A percentile compares a stretch with the other conserved stretches of the same genome.
Evolutionary conservation across 2,797 vertebrate genomes (phyloP).

Genomic region (Poeciliopsis presidionis): DNA sequence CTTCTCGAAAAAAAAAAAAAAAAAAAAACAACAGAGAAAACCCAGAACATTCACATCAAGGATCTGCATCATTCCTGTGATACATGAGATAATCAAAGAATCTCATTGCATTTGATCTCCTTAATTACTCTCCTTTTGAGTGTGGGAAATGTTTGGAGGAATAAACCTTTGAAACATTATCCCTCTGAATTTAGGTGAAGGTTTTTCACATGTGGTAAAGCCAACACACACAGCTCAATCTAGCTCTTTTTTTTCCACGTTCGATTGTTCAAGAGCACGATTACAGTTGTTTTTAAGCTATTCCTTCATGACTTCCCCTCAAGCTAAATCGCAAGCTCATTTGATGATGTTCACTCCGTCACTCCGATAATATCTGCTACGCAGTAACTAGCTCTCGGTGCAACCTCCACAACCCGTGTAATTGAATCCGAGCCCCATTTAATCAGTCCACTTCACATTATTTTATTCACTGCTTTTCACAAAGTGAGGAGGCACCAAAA

Average conservation of each 20-base stretch:
- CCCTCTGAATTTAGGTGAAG: not conserved
- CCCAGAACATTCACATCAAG: not conserved
- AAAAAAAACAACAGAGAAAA: not conserved
- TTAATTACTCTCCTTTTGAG: not conserved
- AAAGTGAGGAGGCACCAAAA: not conserved
- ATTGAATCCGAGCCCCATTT: conserved; percentile 19
- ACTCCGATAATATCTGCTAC: conserved; percentile 6
- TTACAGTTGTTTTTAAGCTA: not conserved
- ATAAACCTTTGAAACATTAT: not conserved
- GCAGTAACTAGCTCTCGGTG: not conserved
- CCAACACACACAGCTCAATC: not conserved
- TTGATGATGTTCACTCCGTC: not conserved
- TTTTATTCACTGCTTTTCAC: conserved; percentile 9
- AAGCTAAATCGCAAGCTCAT: not conserved
- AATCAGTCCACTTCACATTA: conserved; percentile 1
- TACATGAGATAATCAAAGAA: not conserved
- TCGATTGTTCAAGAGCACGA: not conserved
- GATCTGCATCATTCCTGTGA: not conserved
- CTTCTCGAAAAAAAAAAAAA: not conserved
- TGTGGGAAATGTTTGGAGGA: not conserved
- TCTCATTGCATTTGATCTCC: not conserved
- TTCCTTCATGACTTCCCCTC: not conserved
- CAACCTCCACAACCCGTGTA: conserved; percentile 7
- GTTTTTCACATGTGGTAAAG: not conserved
- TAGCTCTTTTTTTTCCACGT: not conserved